Percentiles rank a stretch among this genome's conserved stretches.
phyloP scores from a whole-genome alignment of 2,113 vertebrate genomes.

The Notothenia rossii region DNA sequence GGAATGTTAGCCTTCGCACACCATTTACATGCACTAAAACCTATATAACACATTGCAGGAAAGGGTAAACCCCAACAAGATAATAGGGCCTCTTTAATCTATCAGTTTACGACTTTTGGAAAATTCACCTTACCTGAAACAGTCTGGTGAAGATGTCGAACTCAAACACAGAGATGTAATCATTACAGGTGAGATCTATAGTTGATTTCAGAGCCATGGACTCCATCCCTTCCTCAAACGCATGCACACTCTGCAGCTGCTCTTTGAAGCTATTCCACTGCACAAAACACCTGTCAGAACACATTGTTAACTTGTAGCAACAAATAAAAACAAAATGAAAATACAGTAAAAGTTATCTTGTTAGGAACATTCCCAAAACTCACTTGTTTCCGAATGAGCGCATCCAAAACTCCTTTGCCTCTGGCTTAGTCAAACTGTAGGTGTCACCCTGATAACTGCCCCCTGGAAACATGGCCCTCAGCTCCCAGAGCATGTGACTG shows the following conservation, averaged over 20 bases:
- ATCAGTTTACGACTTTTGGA: neutral
- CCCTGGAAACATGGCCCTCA: conserved; percentile 84
- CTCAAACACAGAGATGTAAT: conserved; percentile 91
- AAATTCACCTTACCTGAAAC: conserved; percentile 86
- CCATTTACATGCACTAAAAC: too few species aligned
- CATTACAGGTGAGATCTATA: conserved; percentile 89
- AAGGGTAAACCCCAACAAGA: neutral
- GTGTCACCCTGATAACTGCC: conserved; percentile 84
- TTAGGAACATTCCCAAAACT: conserved; percentile 27
- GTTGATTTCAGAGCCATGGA: conserved; percentile 89
- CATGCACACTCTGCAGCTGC: conserved; percentile 80
- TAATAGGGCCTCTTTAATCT: neutral
- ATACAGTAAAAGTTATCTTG: neutral
- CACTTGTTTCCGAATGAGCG: conserved; percentile 84
- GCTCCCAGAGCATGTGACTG: conserved; percentile 89
- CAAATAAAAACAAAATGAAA: neutral
- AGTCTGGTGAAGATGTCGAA: conserved; percentile 93
- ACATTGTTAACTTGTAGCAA: neutral
- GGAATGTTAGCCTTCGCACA: too few species aligned
- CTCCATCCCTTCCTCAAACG: conserved; percentile 84
- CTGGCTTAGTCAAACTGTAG: conserved; percentile 80
- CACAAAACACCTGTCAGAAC: conserved; percentile 85
- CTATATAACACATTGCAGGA: too few species aligned
- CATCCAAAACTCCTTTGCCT: conserved; percentile 88
- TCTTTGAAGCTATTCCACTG: conserved; percentile 86